Evolutionary conservation across 1,140 invertebrate genomes (phyloP).

Genomic region (Cylas formicarius): DNA sequence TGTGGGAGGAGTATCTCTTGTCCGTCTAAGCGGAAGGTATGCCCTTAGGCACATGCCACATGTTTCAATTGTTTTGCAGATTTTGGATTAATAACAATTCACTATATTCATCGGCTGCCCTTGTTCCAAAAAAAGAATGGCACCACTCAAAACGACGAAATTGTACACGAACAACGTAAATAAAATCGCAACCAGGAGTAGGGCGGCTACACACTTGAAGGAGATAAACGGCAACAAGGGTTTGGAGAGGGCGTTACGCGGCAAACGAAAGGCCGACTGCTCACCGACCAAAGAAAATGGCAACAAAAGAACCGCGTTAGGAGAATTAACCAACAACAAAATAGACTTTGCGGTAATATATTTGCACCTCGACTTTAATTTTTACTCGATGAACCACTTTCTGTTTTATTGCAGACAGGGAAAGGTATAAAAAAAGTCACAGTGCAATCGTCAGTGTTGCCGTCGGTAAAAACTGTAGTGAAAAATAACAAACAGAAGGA

Average conservation of each 20-base stretch:
- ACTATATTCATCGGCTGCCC: no score
- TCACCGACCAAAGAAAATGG: slow-evolving; percentile 50
- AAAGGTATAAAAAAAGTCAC: slow-evolving; percentile 45
- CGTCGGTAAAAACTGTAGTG: slow-evolving; percentile 44
- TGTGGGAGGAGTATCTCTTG: no score
- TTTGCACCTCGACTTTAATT: no score
- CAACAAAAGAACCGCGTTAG: slow-evolving; percentile 62
- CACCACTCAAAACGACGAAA: slow-evolving; percentile 21
- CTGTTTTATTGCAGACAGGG: not conserved
- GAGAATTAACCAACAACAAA: slow-evolving; percentile 64
- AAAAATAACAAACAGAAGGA: slow-evolving; percentile 40
- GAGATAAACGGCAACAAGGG: slow-evolving; percentile 12
- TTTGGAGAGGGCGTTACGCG: slow-evolving; percentile 13
- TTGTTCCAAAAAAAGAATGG: slow-evolving; percentile 18
- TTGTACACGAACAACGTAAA: not conserved
- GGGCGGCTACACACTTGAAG: slow-evolving; percentile 5
- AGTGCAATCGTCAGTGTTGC: slow-evolving; percentile 46
- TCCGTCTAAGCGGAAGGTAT: no score
- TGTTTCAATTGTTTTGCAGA: no score
- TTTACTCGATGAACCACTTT: no score
- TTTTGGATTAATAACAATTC: no score
- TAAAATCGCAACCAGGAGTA: slow-evolving; percentile 24
- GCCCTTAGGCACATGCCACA: no score
- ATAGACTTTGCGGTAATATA: no score
- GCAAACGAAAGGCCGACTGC: slow-evolving; percentile 49